These are phyloP conservation scores for Lophura nycthemera DNA, from an alignment of 2,113 vertebrate genomes.

Conservation along the genomic window DNA sequence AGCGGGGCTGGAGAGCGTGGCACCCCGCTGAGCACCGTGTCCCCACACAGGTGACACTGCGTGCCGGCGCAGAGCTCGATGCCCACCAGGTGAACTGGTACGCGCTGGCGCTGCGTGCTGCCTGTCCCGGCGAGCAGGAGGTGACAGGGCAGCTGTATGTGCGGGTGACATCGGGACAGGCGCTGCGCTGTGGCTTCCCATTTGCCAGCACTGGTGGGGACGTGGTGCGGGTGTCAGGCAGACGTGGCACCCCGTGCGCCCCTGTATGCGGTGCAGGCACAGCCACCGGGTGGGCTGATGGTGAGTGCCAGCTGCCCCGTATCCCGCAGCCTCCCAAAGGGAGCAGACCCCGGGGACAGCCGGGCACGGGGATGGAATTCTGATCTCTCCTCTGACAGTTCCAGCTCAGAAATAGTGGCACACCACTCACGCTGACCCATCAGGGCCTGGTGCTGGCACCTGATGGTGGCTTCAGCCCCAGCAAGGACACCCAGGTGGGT, in stretches of 20 bases:
- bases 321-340: accelerated
- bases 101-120: constrained; percentile 43
- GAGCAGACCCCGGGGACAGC: background rate
- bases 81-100: constrained; percentile 68
- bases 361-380: background rate
- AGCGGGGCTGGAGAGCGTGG: accelerated
- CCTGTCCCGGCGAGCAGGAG: background rate
- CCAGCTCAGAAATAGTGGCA: constrained; percentile 10
- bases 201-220: constrained; percentile 73
- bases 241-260: constrained; percentile 20
- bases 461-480: constrained; percentile 58
- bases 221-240: constrained; percentile 61
- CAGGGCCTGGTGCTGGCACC: constrained; percentile 67
- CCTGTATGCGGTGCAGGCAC: constrained; percentile 59
- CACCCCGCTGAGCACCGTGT: accelerated
- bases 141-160: constrained; percentile 49
- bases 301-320: background rate
- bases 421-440: constrained; percentile 60
- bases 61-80: constrained; percentile 58
- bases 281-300: background rate
- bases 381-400: constrained; percentile 49
- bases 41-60: constrained; percentile 71
- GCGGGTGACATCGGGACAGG: background rate
- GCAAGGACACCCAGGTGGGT: constrained; percentile 69
- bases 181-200: constrained; percentile 17